Base-by-base conservation (phyloP, 2,888 invertebrate species). In the Alloplasta piceator region DNA sequence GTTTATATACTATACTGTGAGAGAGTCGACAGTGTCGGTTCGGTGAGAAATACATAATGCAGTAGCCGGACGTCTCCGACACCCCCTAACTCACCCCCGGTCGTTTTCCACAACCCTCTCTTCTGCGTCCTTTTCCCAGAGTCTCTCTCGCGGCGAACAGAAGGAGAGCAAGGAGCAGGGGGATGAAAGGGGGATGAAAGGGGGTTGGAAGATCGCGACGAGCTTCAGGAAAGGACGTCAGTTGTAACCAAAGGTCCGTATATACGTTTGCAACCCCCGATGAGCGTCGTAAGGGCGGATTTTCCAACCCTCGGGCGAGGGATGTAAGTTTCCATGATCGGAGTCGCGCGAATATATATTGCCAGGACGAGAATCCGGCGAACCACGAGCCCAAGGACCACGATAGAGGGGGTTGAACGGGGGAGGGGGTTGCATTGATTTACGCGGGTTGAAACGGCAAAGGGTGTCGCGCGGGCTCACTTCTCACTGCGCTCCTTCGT, bases 31-130 rank as follows among this genome's bases (percentile, higher is more conserved):
- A 60, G 78, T 81, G 77, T 80, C 83, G 85, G 86, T 84, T 85
- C 81, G 87, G 89, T 85, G 90, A 89, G 89, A 92, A 92, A 92
- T 92, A 92, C 92, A 92, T 92, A 92, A 92, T 92, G 92, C 92
- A 92, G 91, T 89, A 92, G 92, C 91, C 90, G 91, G 92, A 92
- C 92, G 92, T 91, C 91, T 90, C 90, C 89, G 89, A 91, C 92
- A 92, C 91, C 89, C 91, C 87, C 88, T 87, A 87, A 88, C 89
- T 90, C 89, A 87, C 85, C 85, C 86, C 70, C 16, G 68, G 39
- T 77, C 76, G 85, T 82, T 26, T 26, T 81, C 81, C 61, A 26
- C 36, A 46, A 66, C 72, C 60, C 46, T 46, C 16, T 26, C 26
- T 26, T 26, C 26, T 26, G 1, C 26, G 26, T 26, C 26, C 26